Evolutionary conservation across 2,888 invertebrate species (phyloP).

Genomic region (Nysson spinosus): DNA sequence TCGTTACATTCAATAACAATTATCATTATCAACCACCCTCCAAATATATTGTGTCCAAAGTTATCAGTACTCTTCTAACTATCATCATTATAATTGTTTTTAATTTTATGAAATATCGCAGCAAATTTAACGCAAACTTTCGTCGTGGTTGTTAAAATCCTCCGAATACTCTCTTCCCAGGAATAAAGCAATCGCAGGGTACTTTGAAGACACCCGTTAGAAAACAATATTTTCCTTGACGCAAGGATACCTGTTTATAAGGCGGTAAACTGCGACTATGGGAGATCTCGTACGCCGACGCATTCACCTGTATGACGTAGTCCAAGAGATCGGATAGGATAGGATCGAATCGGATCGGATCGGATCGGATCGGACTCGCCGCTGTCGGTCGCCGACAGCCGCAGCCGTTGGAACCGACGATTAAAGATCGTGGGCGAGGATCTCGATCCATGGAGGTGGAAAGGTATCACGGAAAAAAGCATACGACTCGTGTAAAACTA

Average conservation of each 20-base stretch:
- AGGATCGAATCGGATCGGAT: too few species aligned
- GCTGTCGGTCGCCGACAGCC: too few species aligned
- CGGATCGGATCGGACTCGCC: too few species aligned
- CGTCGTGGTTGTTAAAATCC: too few species aligned
- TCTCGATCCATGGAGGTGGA: constrained; percentile 69
- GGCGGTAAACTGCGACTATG: constrained; percentile 56
- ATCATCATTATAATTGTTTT: too few species aligned
- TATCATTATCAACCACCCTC: too few species aligned
- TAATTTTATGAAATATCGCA: too few species aligned
- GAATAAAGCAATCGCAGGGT: not conserved
- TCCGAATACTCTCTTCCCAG: too few species aligned
- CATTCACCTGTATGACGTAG: constrained; percentile 74
- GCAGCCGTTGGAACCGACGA: constrained; percentile 51
- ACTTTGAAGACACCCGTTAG: constrained; percentile 46
- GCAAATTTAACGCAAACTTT: too few species aligned
- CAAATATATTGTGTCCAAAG: too few species aligned
- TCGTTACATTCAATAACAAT: too few species aligned
- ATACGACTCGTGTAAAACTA: constrained; percentile 49
- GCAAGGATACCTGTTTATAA: constrained; percentile 63
- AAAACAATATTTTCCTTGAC: constrained; percentile 42
- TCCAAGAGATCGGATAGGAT: constrained; percentile 66
- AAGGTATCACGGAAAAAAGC: constrained; percentile 57
- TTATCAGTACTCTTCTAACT: too few species aligned
- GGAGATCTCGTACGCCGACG: constrained; percentile 65
- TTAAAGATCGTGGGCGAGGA: constrained; percentile 60